phyloP scores from a whole-genome alignment of 2,113 vertebrate species.

The Pandion haliaetus region DNA sequence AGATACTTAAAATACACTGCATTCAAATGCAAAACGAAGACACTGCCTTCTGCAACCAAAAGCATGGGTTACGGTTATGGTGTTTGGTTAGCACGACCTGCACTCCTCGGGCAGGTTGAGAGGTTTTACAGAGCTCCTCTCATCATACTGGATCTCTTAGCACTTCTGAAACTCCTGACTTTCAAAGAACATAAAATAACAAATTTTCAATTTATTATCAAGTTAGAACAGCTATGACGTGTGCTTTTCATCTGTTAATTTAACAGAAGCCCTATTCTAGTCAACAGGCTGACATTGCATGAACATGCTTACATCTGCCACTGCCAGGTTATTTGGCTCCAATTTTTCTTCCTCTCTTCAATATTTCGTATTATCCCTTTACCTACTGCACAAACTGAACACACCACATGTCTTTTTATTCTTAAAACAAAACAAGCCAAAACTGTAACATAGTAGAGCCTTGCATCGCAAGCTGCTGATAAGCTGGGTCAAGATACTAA shows the following conservation, averaged over 20 bases:
- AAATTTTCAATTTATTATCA: not conserved
- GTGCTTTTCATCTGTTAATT: not conserved
- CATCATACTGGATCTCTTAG: not conserved
- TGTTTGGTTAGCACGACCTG: not conserved
- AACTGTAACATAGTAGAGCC: not conserved
- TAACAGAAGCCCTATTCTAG: not conserved
- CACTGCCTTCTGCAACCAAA: not conserved
- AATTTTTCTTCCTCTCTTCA: not conserved
- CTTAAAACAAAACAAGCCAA: not conserved
- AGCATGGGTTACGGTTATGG: rapidly evolving
- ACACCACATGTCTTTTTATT: not conserved
- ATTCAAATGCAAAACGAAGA: not conserved
- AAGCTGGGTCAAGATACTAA: not conserved
- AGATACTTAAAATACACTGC: not conserved
- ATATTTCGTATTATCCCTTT: not conserved
- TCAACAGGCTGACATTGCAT: not conserved
- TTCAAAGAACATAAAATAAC: not conserved
- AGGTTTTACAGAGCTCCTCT: not conserved
- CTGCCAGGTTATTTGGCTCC: rapidly evolving
- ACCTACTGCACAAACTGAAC: not conserved
- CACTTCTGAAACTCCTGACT: not conserved
- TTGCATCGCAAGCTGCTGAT: not conserved
- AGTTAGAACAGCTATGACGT: not conserved
- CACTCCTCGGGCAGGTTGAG: not conserved
- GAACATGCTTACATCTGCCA: not conserved